These are phyloP conservation scores for Rousettus leschenaultii DNA, from an alignment of 2,113 vertebrate species.

Conservation along the genomic window DNA sequence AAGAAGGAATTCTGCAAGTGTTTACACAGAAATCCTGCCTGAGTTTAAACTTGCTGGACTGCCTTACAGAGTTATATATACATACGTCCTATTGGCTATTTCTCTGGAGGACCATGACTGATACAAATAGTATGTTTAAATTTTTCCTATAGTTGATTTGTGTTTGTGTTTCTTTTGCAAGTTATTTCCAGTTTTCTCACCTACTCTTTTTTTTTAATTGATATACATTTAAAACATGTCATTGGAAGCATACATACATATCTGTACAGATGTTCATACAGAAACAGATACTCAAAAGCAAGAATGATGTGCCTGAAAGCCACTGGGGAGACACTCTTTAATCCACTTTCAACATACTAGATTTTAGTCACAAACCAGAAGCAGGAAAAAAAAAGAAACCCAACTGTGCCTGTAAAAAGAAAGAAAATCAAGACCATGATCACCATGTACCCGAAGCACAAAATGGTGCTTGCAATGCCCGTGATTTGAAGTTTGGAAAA, in stretches of 20 bases:
- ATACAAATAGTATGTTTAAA: background rate
- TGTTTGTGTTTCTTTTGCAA: background rate
- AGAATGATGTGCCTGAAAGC: too few relatives aligned
- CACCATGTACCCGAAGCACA: constrained; percentile 92
- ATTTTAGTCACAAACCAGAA: too few relatives aligned
- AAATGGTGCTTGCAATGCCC: constrained; percentile 87
- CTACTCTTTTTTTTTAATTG: too few relatives aligned
- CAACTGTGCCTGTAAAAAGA: constrained; percentile 86
- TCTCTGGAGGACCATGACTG: background rate
- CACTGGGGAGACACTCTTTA: too few relatives aligned
- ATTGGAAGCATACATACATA: too few relatives aligned
- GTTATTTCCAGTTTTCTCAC: background rate
- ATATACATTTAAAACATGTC: too few relatives aligned
- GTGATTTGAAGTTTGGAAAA: constrained; percentile 91
- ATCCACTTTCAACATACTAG: too few relatives aligned
- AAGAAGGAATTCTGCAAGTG: background rate
- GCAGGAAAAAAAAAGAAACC: too few relatives aligned
- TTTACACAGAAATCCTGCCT: too few relatives aligned
- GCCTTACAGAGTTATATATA: background rate
- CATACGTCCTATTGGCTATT: background rate
- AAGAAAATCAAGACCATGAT: constrained; percentile 93
- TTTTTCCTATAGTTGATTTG: background rate
- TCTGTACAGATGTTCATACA: too few relatives aligned
- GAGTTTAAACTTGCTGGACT: background rate
- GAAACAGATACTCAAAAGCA: too few relatives aligned